Percentiles rank a stretch among this genome's conserved stretches.
These are phyloP conservation scores for Ganaspis sp. DNA, from an alignment of 1,140 invertebrate species.

Conservation along the genomic window DNA sequence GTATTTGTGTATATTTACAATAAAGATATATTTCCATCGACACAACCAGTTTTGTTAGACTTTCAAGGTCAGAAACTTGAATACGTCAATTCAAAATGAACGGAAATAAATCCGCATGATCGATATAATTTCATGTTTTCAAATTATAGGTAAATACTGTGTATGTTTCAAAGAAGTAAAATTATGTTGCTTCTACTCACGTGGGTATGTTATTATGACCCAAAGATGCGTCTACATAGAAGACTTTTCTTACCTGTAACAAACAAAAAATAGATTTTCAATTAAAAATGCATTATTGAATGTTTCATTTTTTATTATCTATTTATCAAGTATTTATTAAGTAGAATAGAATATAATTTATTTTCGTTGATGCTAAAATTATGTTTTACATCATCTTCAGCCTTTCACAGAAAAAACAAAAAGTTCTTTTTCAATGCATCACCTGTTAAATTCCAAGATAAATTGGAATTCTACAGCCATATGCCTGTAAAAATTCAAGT, in stretches of 20 bases:
- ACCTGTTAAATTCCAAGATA: too few relatives aligned
- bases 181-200: neutral
- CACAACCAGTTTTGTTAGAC: neutral
- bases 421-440: too few relatives aligned
- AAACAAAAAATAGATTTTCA: neutral
- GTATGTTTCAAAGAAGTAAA: neutral
- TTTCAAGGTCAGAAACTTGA: neutral
- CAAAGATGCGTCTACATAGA: neutral
- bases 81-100: neutral
- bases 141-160: neutral
- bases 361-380: too few relatives aligned
- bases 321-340: too few relatives aligned
- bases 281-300: neutral
- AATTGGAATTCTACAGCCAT: too few relatives aligned
- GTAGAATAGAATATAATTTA: too few relatives aligned
- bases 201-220: too few relatives aligned
- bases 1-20: neutral
- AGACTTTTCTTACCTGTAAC: slow-evolving; percentile 11
- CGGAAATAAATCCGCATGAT: slow-evolving; percentile 6
- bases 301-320: too few relatives aligned
- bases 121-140: neutral
- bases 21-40: neutral
- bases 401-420: too few relatives aligned
- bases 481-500: too few relatives aligned
- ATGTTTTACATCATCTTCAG: too few relatives aligned